Conservation (phyloP, 2,797 vertebrate genomes). For the Yasuhikotakia modesta region DNA sequence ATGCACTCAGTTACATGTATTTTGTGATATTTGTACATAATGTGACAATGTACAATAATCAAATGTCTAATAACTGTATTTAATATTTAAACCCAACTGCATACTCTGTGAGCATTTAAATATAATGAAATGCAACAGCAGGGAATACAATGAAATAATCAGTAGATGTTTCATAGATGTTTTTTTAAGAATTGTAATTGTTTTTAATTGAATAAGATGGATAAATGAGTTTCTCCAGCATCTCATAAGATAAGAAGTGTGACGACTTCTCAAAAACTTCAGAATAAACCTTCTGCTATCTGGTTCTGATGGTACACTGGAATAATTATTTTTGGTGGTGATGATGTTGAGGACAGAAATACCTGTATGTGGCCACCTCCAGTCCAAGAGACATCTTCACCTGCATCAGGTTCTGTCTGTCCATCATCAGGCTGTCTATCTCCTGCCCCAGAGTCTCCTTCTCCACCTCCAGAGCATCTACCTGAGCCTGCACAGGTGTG, state of each 20-base stretch:
- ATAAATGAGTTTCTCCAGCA: too few relatives aligned
- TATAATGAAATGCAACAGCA: neutral
- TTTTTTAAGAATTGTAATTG: neutral
- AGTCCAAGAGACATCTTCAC: slow-evolving; percentile 89
- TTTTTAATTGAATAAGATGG: neutral
- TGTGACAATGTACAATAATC: neutral
- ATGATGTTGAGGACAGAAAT: slow-evolving; percentile 32
- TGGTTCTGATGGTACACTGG: too few relatives aligned
- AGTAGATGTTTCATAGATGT: neutral
- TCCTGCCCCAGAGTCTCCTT: slow-evolving; percentile 77
- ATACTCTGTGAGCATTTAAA: neutral
- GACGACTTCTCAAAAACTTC: too few relatives aligned
- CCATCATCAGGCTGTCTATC: slow-evolving; percentile 79
- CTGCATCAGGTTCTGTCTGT: slow-evolving; percentile 83
- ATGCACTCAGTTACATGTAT: neutral
- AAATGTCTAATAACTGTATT: neutral
- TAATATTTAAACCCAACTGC: neutral
- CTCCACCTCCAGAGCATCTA: slow-evolving; percentile 83
- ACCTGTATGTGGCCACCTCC: slow-evolving; percentile 94
- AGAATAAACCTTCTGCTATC: too few relatives aligned
- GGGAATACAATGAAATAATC: neutral
- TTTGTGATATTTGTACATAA: neutral
- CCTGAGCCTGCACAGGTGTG: slow-evolving; percentile 76
- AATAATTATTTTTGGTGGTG: too few relatives aligned
- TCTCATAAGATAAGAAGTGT: too few relatives aligned